These are phyloP conservation scores for Emesis russula DNA, from an alignment of 2,888 invertebrate species.

Conservation along the genomic window DNA sequence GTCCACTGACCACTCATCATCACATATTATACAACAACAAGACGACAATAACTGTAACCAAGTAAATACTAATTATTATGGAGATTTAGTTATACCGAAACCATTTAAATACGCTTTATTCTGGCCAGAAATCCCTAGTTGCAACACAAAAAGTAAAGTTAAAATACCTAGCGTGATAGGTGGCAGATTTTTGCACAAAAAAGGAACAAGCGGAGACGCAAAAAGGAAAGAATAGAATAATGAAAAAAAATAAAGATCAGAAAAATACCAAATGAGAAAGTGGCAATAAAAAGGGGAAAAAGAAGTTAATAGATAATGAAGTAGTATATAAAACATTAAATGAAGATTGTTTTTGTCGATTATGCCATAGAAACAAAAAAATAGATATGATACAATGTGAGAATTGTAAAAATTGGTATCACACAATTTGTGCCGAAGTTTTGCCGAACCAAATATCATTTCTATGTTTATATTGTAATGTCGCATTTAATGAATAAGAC, in stretches of 20 bases:
- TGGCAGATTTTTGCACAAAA: conserved; percentile 31
- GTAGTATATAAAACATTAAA: conserved; percentile 16
- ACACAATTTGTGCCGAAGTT: conserved; percentile 43
- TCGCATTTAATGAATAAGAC: conserved; percentile 16
- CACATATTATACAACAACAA: conserved; percentile 34
- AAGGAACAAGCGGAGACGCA: conserved; percentile 16
- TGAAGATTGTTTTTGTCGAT: conserved; percentile 44
- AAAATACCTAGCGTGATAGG: conserved; percentile 30
- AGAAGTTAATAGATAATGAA: conserved; percentile 12
- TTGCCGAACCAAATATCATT: conserved; percentile 34
- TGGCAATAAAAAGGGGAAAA: conserved; percentile 13
- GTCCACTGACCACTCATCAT: background rate
- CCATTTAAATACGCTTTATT: conserved; percentile 54
- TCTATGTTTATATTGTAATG: conserved; percentile 25
- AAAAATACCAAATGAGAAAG: conserved; percentile 4
- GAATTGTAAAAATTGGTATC: conserved; percentile 48
- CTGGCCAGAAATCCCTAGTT: conserved; percentile 39
- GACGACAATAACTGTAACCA: conserved; percentile 24
- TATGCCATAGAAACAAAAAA: conserved; percentile 41
- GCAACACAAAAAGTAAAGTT: conserved; percentile 42
- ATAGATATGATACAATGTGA: conserved; percentile 49
- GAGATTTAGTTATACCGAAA: conserved; percentile 40
- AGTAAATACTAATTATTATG: conserved; percentile 32
- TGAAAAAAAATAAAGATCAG: conserved; percentile 2
- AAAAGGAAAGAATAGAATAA: conserved; percentile 19